Evolutionary conservation across 2,888 invertebrate species (phyloP).

Genomic region (Morpho achilles): DNA sequence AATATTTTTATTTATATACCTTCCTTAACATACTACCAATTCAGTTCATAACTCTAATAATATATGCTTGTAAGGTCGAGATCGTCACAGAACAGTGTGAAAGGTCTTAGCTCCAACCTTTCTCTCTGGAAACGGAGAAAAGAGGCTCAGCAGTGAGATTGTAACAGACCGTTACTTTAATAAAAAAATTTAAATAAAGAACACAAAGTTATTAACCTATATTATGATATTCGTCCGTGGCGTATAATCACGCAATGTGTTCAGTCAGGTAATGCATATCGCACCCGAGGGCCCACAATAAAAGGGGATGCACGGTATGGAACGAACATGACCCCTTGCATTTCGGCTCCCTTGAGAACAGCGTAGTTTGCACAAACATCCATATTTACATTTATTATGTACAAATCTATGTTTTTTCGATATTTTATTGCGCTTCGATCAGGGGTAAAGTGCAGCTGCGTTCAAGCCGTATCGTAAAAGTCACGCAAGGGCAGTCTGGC

Average conservation of each 20-base stretch:
- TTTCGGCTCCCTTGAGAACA: conserved; percentile 27
- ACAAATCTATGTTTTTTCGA: conserved; percentile 15
- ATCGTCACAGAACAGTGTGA: no score
- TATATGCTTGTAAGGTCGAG: no score
- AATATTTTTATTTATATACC: no score
- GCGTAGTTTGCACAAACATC: conserved; percentile 28
- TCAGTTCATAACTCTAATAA: no score
- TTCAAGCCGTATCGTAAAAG: not conserved
- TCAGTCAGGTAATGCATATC: conserved; percentile 24
- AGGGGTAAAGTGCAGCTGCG: conserved; percentile 1
- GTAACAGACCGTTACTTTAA: no score
- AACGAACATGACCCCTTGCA: conserved; percentile 27
- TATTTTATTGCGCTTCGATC: conserved; percentile 9
- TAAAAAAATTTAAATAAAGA: no score
- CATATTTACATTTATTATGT: conserved; percentile 28
- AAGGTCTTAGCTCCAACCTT: no score
- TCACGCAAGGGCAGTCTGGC: conserved; percentile 7
- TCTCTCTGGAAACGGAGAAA: no score
- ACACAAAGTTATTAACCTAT: no score
- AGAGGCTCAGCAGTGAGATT: no score
- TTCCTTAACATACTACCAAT: no score
- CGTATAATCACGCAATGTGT: conserved; percentile 22
- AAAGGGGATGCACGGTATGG: conserved; percentile 20
- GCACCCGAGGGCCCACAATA: conserved; percentile 25
- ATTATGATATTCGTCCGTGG: conserved; percentile 1